These are phyloP conservation scores for Tetramorium parvispinum DNA, from an alignment of 1,140 invertebrate species.

Conservation along the genomic window DNA sequence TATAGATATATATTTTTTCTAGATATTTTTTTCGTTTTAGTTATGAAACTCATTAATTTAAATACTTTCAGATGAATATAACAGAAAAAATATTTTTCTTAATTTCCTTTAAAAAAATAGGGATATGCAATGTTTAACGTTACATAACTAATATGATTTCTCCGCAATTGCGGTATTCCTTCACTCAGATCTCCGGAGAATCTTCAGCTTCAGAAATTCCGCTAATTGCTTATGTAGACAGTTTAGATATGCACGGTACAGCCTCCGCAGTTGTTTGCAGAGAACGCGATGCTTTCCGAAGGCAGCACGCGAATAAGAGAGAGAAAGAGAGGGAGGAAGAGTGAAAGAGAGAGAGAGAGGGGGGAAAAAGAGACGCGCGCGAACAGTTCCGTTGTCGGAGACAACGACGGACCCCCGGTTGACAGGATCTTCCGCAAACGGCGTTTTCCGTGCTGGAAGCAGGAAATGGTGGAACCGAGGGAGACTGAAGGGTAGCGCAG, in stretches of 20 bases:
- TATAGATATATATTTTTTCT: not conserved
- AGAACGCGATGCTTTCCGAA: constrained; percentile 27
- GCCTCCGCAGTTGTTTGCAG: constrained; percentile 25
- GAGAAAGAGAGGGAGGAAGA: too few relatives aligned
- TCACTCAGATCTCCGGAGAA: not conserved
- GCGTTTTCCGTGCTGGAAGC: constrained; percentile 29
- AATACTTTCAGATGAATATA: not conserved
- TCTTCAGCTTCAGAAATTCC: constrained; percentile 16
- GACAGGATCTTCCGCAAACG: constrained; percentile 48
- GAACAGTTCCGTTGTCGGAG: constrained; percentile 21
- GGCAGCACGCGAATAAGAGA: not conserved
- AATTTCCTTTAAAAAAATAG: not conserved
- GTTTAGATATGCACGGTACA: not conserved
- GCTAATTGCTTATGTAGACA: constrained; percentile 54
- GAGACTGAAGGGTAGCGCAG: not conserved
- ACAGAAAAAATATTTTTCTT: not conserved
- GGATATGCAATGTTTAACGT: not conserved
- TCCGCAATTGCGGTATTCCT: constrained; percentile 1
- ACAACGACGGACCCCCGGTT: constrained; percentile 33
- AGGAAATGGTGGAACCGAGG: not conserved
- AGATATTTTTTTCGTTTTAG: not conserved
- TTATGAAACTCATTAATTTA: not conserved
- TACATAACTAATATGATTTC: constrained; percentile 15
- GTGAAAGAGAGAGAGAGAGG: too few relatives aligned
- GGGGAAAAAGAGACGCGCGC: constrained; percentile 1